These are phyloP conservation scores for Zenarchopterus dispar DNA, from an alignment of 2,797 vertebrate species.

Conservation along the genomic window DNA sequence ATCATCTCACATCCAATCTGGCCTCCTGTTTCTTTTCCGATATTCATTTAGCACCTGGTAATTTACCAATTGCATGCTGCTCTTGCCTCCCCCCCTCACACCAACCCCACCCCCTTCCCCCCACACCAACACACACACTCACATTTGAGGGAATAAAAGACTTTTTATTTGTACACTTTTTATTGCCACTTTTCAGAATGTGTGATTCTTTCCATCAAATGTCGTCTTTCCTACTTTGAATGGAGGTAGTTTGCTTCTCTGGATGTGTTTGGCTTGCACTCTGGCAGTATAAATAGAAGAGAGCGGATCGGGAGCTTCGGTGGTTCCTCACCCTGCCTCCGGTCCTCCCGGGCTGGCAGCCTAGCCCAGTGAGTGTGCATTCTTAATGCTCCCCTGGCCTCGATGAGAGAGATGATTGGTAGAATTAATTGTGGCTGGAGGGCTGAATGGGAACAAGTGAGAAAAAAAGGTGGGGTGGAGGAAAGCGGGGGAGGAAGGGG, in stretches of 20 bases:
- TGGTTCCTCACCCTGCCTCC: slow-evolving; percentile 58
- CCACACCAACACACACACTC: slow-evolving; percentile 2
- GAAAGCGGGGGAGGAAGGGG: slow-evolving; percentile 11
- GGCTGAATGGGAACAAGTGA: slow-evolving; percentile 68
- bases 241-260: slow-evolving; percentile 18
- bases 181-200: slow-evolving; percentile 50
- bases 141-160: no score
- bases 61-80: slow-evolving; percentile 40
- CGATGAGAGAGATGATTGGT: slow-evolving; percentile 77
- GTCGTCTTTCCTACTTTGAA: background rate
- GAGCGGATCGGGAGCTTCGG: slow-evolving; percentile 40
- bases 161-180: no score
- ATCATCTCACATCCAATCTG: slow-evolving; percentile 71
- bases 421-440: slow-evolving; percentile 84
- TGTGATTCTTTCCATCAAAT: slow-evolving; percentile 36
- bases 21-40: slow-evolving; percentile 45
- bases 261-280: slow-evolving; percentile 63
- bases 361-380: slow-evolving; percentile 76
- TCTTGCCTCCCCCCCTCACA: background rate
- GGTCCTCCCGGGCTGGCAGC: slow-evolving; percentile 57
- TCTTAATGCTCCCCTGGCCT: slow-evolving; percentile 77
- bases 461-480: slow-evolving; percentile 37
- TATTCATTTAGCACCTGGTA: slow-evolving; percentile 59
- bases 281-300: slow-evolving; percentile 58
- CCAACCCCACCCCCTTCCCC: background rate